A percentile compares a stretch with the other conserved stretches of the same genome.
phyloP scores from a whole-genome alignment of 2,113 vertebrate species.

The Malurus alboscapulatus region DNA sequence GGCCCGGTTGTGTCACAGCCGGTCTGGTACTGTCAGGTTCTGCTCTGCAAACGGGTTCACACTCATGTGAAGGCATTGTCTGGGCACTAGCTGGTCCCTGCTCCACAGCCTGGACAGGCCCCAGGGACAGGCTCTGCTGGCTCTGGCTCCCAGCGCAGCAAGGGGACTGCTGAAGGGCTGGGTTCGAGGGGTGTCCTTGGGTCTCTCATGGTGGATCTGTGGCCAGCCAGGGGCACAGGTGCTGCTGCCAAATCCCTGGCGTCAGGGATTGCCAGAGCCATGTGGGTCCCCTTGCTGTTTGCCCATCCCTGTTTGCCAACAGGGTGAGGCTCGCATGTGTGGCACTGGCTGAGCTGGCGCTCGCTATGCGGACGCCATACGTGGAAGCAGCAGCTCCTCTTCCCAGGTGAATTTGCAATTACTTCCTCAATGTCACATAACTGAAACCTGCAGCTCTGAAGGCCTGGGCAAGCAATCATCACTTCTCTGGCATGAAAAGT shows the following conservation, averaged over 20 bases:
- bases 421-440: background rate
- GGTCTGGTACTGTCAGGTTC: background rate
- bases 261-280: background rate
- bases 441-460: background rate
- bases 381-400: background rate
- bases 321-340: slow-evolving; percentile 19
- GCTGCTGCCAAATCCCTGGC: background rate
- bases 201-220: fast-evolving
- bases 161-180: background rate
- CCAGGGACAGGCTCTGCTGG: background rate
- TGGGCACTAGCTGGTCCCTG: background rate
- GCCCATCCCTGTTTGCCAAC: slow-evolving; percentile 69
- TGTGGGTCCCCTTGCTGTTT: background rate
- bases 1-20: fast-evolving
- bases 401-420: background rate
- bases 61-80: fast-evolving
- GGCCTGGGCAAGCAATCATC: background rate
- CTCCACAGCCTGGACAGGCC: background rate
- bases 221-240: background rate
- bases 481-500: slow-evolving; percentile 43
- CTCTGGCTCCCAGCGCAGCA: background rate
- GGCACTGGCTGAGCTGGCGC: slow-evolving; percentile 14
- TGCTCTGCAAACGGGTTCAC: background rate
- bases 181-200: background rate
- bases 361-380: background rate